Base-by-base conservation (phyloP, 2,888 invertebrate species). In the Diadromus collaris region DNA sequence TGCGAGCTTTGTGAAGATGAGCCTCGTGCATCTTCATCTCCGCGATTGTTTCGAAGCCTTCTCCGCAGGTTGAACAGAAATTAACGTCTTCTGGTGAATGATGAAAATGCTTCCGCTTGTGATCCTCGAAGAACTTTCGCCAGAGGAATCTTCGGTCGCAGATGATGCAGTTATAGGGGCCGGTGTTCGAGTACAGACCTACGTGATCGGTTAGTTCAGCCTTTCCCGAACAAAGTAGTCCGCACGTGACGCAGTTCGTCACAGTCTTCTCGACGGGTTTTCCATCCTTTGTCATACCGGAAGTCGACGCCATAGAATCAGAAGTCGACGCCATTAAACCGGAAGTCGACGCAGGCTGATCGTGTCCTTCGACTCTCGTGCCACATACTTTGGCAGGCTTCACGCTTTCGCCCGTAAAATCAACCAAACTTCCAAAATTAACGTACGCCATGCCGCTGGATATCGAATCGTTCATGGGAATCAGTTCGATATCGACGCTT, bases 111-210 rank as follows among this genome's bases (percentile, higher is more conserved):
- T 83, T 82, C 10, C 16, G 9, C 10, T 51, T 24, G 60, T 86
- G 83, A 6, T 76, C 51, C 16, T 69, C 60, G 46, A 41, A 78
- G 0, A 41, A 48, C 54, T 1, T 69, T 3, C 60, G 34, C 51
- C 61, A 75, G 7, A 51, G 34, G 44, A 83, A 85, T 68, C 63
- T 78, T 24, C 83, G 69, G 1, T 70, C 76, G 46, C 84, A 84
- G 13, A 80, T 6, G 1, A 83, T 48, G 38, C 84, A 83, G 1
- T 21, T 16, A 19, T 82, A 72, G 3, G 65, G 38, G 6, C 85
- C 85, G 0, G 19, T 9, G 51, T 85, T 81, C 1, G 51, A 7
- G 56, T 68, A 85, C 2, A 65, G 51, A 6, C 63, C 54, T 19
- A 21, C 61, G 67, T 85, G 85, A 21, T 41, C 79, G 16, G 16